Percentiles rank a stretch among this genome's conserved stretches.
These are phyloP conservation scores for Luscinia megarhynchos DNA, from an alignment of 2,797 vertebrate genomes.

Conservation along the genomic window DNA sequence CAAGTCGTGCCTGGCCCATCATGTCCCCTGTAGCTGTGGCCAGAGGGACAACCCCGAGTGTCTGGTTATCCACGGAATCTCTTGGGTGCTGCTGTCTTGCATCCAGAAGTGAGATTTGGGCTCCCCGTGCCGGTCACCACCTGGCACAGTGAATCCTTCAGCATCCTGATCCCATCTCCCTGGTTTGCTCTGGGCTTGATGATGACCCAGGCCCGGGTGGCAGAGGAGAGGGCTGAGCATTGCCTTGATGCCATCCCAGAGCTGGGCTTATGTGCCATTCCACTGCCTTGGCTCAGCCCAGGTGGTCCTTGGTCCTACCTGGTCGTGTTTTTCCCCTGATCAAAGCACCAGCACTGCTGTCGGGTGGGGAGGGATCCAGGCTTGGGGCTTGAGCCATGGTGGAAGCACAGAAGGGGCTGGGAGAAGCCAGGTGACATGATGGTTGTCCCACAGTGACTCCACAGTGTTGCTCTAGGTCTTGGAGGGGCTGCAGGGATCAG, in stretches of 20 bases:
- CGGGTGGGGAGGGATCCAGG: rapidly evolving
- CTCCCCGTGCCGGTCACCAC: rapidly evolving
- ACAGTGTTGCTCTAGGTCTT: neutral
- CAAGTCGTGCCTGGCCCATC: rapidly evolving
- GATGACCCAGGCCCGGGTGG: rapidly evolving
- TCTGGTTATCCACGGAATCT: neutral
- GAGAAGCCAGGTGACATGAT: neutral
- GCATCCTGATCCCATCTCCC: neutral
- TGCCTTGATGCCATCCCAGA: rapidly evolving
- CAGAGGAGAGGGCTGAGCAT: neutral
- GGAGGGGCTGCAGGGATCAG: neutral
- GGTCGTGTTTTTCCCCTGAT: neutral
- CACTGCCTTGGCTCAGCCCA: rapidly evolving
- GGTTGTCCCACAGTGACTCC: rapidly evolving
- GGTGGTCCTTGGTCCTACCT: neutral
- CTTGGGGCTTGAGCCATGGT: neutral
- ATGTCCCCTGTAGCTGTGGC: rapidly evolving
- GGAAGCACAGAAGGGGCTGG: neutral
- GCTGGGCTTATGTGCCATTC: rapidly evolving
- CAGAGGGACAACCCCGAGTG: neutral
- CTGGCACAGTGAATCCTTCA: neutral
- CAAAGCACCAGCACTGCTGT: neutral
- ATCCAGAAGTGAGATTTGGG: neutral
- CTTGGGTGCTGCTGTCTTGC: neutral
- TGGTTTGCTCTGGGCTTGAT: neutral